Evolutionary conservation across 2,797 vertebrate genomes (phyloP).

Genomic region (Galaxias olidus): DNA sequence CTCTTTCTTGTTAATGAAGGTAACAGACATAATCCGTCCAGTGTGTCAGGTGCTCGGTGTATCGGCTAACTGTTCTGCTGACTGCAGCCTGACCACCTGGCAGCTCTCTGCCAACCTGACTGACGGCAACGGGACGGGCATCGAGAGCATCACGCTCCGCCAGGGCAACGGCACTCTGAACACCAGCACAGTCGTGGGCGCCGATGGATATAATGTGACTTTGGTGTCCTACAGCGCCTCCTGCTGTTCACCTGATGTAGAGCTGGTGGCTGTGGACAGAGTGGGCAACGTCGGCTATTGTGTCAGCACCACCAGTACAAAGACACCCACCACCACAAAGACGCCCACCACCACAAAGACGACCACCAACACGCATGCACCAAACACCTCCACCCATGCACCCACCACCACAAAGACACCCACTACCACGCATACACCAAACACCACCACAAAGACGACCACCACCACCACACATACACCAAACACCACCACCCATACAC

Average conservation of each 20-base stretch:
- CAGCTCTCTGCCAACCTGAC: constrained; percentile 38
- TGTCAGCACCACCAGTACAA: neutral
- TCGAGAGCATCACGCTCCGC: constrained; percentile 37
- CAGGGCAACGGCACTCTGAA: constrained; percentile 54
- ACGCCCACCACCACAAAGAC: neutral
- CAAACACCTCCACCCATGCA: too few relatives aligned
- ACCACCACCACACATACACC: too few relatives aligned
- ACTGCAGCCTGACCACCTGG: constrained; percentile 47
- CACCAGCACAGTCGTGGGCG: constrained; percentile 17
- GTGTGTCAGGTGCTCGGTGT: constrained; percentile 44
- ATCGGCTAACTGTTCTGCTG: constrained; percentile 37
- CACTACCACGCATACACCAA: too few relatives aligned
- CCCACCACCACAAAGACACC: too few relatives aligned
- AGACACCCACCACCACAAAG: neutral
- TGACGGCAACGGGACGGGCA: constrained; percentile 52
- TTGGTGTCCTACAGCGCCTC: constrained; percentile 51
- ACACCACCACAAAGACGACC: neutral
- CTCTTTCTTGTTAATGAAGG: constrained; percentile 29
- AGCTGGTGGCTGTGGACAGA: constrained; percentile 50
- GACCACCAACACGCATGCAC: too few relatives aligned
- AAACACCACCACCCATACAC: too few relatives aligned
- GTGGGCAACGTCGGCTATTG: constrained; percentile 57
- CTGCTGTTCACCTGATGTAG: constrained; percentile 55
- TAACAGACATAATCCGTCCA: constrained; percentile 53
- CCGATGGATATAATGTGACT: constrained; percentile 27